Evolutionary conservation across 2,888 invertebrate species (phyloP), one percentile per base, ranked within the genome.

Genomic region (Diploptera punctata): DNA sequence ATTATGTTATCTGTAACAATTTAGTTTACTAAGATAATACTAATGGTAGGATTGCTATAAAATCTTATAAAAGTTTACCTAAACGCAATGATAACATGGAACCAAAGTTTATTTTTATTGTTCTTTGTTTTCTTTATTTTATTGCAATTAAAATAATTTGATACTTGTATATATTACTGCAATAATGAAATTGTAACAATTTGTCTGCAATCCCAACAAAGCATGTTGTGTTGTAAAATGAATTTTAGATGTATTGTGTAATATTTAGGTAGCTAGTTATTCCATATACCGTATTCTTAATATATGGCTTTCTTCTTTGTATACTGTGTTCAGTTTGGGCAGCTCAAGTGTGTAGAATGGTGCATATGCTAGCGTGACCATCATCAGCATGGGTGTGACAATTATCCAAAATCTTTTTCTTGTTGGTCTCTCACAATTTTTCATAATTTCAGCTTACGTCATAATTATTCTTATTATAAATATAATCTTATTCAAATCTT

Each of bases 321-420:
- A 43, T 69, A 54, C 69, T 69, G 21, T 49, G 24, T 65, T 38
- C 65, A 43, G 65, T 43, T 33, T 44, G 67, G 68, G 60, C 61
- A 60, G 68, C 62, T 68, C 62, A 49, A 4, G n/a, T 57, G 73
- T 69, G 73, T 69, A 73, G 73, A 73, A 67, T 67, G 73, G 73
- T 73, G 73, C 73, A 73, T 73, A 65, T 73, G 73, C 73, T 73
- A 70, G 67, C 70, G 65, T 70, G 68, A 73, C 69, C 52, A 70
- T 54, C 70, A 70, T 67, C 60, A 65, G 69, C 70, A 73, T 65
- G 67, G 43, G 65, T 60, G 70, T 67, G 67, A 69, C 65, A 29
- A 61, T 57, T 67, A 31, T 67, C 47, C 44, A 24, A 52, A 13
- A 69, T 33, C 44, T 71, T 19, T 19, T 29, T 49, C 26, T 21